Conservation (phyloP, 2,888 invertebrate species). For the Silvanus unidentatus region DNA sequence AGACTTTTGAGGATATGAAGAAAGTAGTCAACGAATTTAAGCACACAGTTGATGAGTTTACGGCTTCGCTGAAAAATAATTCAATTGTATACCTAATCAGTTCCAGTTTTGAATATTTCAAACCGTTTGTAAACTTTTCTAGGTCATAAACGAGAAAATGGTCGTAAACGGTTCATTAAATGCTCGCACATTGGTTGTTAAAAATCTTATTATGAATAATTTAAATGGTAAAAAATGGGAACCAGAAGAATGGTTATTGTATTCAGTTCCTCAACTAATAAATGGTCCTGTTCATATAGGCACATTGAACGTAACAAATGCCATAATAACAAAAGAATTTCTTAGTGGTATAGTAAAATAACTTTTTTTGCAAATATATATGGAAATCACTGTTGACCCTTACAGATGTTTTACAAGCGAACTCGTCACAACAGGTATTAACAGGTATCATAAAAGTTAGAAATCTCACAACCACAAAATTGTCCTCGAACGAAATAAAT, state of each 20-base stretch:
- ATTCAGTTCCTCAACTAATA: slow-evolving; percentile 30
- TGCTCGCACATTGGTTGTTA: not conserved
- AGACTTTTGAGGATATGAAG: too few relatives aligned
- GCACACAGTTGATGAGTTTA: too few relatives aligned
- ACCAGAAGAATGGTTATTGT: slow-evolving; percentile 33
- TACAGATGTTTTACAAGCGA: not conserved
- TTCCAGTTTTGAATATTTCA: too few relatives aligned
- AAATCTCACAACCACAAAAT: slow-evolving; percentile 23
- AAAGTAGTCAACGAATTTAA: too few relatives aligned
- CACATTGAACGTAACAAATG: slow-evolving; percentile 12
- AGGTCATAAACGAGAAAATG: slow-evolving; percentile 27
- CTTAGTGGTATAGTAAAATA: too few relatives aligned
- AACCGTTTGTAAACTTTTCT: too few relatives aligned
- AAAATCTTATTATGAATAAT: slow-evolving; percentile 22
- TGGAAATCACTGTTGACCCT: too few relatives aligned
- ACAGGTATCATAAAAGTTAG: slow-evolving; percentile 14
- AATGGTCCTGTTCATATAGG: slow-evolving; percentile 25
- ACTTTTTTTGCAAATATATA: too few relatives aligned
- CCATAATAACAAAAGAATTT: not conserved
- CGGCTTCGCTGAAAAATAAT: too few relatives aligned
- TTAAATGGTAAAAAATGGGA: slow-evolving; percentile 31
- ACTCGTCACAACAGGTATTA: too few relatives aligned
- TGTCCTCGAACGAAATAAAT: slow-evolving; percentile 29
- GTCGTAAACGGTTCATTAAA: slow-evolving; percentile 21
- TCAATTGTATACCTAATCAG: too few relatives aligned